Base-by-base conservation (phyloP, 2,113 vertebrate species). In the Mionectes macconnelli region DNA sequence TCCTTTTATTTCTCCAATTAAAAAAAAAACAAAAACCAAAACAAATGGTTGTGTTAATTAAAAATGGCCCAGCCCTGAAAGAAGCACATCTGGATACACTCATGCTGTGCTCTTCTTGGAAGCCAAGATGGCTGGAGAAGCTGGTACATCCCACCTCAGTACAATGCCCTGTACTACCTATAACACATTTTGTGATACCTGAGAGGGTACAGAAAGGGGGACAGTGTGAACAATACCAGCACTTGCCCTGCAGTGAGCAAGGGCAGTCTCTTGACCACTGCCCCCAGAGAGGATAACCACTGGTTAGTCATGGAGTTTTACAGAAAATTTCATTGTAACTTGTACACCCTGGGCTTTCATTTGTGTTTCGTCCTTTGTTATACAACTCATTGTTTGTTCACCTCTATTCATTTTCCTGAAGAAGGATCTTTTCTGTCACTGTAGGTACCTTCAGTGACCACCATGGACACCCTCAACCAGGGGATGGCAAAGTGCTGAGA, bases 221-320 rank as follows among this genome's bases (percentile, higher is more conserved):
- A 63, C 40, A 64, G 35, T 1, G 2, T 1, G 3, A 78, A 87
- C 27, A 70, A 12, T 0, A 1, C 8, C 5, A 72, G 27, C 4
- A 0, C 39, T 44, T 42, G 0, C 0, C 33, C 52, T 69, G 30
- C 40, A 57, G 37, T 5, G 33, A 42, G 52, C 45, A 86, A 57
- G 14, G 56, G 23, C 47, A 57, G 52, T 4, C 55, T 64, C 52
- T 70, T 30, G 35, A 30, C 25, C 53, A 19, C 12, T 1, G 0
- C 6, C 8, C n/a, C 55, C 45, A 25, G 40, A 80, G 12, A 80
- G 23, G 18, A 66, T 20, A 80, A 33, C 31, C 40, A 72, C 44
- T 39, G 33, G 18, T 8, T 86, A 78, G 52, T 15, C 2, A 1
- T 3, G 19, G 39, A 90, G 35, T 70, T 1, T 2, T 6, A 39